A percentile compares a stretch with the other conserved stretches of the same genome.
phyloP scores from a whole-genome alignment of 2,888 invertebrate species.

The Strigamia maritima region DNA sequence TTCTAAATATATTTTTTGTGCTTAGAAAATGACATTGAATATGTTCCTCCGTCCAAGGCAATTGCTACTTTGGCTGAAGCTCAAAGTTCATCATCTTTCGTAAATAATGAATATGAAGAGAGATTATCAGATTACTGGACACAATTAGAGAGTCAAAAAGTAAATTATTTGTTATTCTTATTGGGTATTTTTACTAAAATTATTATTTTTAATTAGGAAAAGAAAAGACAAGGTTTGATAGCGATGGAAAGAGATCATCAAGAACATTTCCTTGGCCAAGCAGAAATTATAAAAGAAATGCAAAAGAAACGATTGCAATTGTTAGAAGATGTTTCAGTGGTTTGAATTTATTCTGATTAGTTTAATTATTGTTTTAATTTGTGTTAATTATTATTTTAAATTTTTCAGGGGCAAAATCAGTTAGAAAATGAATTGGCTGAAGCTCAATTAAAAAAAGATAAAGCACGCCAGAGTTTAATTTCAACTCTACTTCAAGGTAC shows the following conservation, averaged over 20 bases:
- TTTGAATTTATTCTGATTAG: neutral
- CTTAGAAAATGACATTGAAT: neutral
- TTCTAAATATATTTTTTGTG: neutral
- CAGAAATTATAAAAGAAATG: slow-evolving; percentile 18
- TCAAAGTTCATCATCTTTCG: neutral
- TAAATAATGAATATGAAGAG: neutral
- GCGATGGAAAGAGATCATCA: slow-evolving; percentile 37
- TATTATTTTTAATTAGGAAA: neutral
- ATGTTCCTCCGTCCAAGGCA: neutral
- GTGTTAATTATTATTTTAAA: neutral
- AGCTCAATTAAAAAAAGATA: slow-evolving; percentile 40
- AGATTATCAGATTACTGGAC: slow-evolving; percentile 1
- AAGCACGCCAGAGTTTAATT: slow-evolving; percentile 34
- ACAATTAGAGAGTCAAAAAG: slow-evolving; percentile 12
- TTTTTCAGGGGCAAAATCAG: slow-evolving; percentile 36
- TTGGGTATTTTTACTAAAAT: neutral
- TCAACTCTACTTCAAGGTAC: slow-evolving; percentile 16
- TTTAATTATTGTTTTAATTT: slow-evolving; percentile 16
- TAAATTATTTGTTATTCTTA: neutral
- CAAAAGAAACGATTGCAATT: slow-evolving; percentile 30
- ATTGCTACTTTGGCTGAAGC: neutral
- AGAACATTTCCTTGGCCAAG: slow-evolving; percentile 35
- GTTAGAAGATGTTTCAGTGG: slow-evolving; percentile 36
- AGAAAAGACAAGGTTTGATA: slow-evolving; percentile 36
- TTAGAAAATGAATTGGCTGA: slow-evolving; percentile 35